A percentile compares a stretch with the other conserved stretches of the same genome.
Conservation (phyloP, 1,140 invertebrate species). For the Globodera ellingtonae region DNA sequence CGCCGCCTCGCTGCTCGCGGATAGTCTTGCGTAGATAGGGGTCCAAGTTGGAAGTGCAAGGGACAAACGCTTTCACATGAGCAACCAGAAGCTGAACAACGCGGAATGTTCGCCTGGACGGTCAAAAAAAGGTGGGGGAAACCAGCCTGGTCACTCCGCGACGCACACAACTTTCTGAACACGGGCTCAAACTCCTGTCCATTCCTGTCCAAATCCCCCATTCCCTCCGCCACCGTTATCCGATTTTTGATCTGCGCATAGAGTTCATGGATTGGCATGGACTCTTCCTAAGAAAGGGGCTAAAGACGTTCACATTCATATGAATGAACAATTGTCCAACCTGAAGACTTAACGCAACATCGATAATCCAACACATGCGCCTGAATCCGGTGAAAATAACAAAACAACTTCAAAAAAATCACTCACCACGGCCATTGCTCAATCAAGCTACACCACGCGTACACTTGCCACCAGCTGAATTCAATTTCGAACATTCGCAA, state of each 20-base stretch:
- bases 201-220: constrained; percentile 61
- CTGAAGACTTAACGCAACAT: constrained; percentile 64
- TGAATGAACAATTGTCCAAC: background rate
- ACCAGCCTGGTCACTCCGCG: constrained; percentile 23
- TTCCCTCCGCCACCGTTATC: constrained; percentile 49
- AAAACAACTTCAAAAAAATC: background rate
- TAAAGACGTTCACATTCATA: background rate
- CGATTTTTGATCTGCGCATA: constrained; percentile 50
- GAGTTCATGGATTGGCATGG: constrained; percentile 41
- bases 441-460: constrained; percentile 93
- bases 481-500: constrained; percentile 97
- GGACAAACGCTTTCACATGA: constrained; percentile 57
- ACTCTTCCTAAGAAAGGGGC: constrained; percentile 21
- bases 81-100: constrained; percentile 54
- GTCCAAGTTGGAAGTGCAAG: constrained; percentile 64
- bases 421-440: constrained; percentile 90
- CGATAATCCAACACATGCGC: constrained; percentile 92
- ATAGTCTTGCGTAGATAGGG: constrained; percentile 62
- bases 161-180: constrained; percentile 26
- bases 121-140: background rate
- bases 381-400: constrained; percentile 14
- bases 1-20: constrained; percentile 33
- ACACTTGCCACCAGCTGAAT: constrained; percentile 82
- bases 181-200: constrained; percentile 54
- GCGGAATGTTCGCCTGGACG: background rate